These are phyloP conservation scores for Telmatochromis sp. DNA, from an alignment of 2,113 vertebrate species.

Conservation along the genomic window DNA sequence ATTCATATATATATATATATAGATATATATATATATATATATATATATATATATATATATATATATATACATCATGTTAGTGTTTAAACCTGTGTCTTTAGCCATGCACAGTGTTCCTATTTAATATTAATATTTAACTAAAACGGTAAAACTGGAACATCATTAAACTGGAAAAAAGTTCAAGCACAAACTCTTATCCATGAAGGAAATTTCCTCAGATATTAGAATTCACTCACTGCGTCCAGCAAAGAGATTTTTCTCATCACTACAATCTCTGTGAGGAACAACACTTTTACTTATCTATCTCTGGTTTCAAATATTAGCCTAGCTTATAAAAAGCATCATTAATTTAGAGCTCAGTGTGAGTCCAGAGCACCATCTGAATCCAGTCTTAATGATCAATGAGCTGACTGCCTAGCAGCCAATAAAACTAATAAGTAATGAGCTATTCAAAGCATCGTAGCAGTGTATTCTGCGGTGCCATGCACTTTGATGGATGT, in stretches of 20 bases:
- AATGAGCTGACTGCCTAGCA: background rate
- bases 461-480: background rate
- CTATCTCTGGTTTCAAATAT: background rate
- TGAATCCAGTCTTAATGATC: slow-evolving; percentile 28
- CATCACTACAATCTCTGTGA: background rate
- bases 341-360: slow-evolving; percentile 8
- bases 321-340: background rate
- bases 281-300: background rate
- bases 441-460: background rate
- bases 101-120: background rate
- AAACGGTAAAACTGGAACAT: background rate
- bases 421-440: slow-evolving; percentile 1
- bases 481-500: background rate
- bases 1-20: too few relatives aligned
- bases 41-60: too few relatives aligned
- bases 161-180: background rate
- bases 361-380: background rate
- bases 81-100: background rate
- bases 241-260: background rate
- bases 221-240: background rate
- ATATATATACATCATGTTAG: background rate
- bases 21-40: too few relatives aligned
- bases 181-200: background rate
- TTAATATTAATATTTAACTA: background rate
- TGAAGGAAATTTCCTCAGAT: background rate